phyloP scores from a whole-genome alignment of 1,140 invertebrate species.

The Pseudomyrmex cubaensis region DNA sequence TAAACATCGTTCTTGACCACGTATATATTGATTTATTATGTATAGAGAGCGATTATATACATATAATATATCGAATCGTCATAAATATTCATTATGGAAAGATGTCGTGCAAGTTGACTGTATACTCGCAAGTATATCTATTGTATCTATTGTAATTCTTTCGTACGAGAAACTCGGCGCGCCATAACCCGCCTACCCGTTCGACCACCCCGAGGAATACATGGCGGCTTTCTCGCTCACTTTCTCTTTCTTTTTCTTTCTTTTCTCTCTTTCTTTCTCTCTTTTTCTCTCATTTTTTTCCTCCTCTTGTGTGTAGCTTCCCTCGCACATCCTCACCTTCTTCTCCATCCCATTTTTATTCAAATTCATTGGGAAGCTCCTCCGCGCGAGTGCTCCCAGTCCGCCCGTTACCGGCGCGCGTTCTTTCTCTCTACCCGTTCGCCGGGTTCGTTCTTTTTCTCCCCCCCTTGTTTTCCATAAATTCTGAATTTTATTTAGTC shows the following conservation, averaged over 20 bases:
- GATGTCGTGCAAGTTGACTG: slow-evolving; percentile 6
- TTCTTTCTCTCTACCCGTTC: slow-evolving; percentile 25
- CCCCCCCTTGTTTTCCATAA: slow-evolving; percentile 80
- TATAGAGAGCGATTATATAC: background rate
- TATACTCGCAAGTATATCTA: slow-evolving; percentile 6
- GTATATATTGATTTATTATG: background rate
- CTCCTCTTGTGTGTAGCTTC: background rate
- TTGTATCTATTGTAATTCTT: slow-evolving; percentile 54
- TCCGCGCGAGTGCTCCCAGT: slow-evolving; percentile 31
- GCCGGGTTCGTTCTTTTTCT: slow-evolving; percentile 36
- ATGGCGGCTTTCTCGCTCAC: background rate
- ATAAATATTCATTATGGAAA: slow-evolving; percentile 42
- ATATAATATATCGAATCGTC: background rate
- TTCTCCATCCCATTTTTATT: slow-evolving; percentile 71
- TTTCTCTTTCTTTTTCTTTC: background rate
- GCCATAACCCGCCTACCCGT: slow-evolving; percentile 68
- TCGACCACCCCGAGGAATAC: slow-evolving; percentile 55
- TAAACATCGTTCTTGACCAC: background rate
- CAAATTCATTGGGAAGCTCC: slow-evolving; percentile 70
- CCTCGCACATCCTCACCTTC: slow-evolving; percentile 42
- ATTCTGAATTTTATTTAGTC: slow-evolving; percentile 82
- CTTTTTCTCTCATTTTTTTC: slow-evolving; percentile 27
- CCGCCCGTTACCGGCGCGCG: slow-evolving; percentile 39
- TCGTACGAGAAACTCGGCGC: slow-evolving; percentile 60
- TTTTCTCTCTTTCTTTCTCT: background rate